Evolutionary conservation across 2,797 vertebrate species (phyloP), one percentile per base, ranked within the genome.

Genomic region (Pristis pectinata): DNA sequence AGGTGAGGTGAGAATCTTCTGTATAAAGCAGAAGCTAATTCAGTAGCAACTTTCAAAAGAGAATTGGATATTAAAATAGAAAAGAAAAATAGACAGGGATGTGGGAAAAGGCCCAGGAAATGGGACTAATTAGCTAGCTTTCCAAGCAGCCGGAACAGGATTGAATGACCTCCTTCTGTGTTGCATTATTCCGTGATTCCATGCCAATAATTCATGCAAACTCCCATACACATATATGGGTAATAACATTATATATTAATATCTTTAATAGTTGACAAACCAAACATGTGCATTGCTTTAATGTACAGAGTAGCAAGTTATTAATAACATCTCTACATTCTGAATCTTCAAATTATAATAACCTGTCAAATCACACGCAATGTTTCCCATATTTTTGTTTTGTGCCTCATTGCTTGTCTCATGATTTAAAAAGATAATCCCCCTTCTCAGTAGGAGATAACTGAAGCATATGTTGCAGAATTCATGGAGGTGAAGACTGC

Each of bases 401-500:
- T 94, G 67, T 94, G 92, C 70, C 92, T 76, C 92, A 76, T 94
- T 34, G 92, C 70, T 53, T 94, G 70, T 30, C 70, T 94, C 92
- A n/a, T 72, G 67, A 53, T 94, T 94, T 76, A 34, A n/a, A 94
- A 94, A 94, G 92, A 94, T 94, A 94, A 94, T 76, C 92, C 44
- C 41, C 41, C 70, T 53, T 94, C 92, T 76, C 92, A 94, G 92
- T 76, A 34, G 92, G 92, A 76, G 67, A 94, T 72, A 94, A 94
- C 92, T 49, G 92, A 76, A 94, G 67, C 92, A 94, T 94, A 94
- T 94, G 92, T 70, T 94, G 64, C 17, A 76, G 70, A 76, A 74
- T 76, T 74, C 44, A 94, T 56, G 27, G 92, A 94, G 92, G 41
- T 94, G 70, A 76, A 67, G 92, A 44, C 17, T 53, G 44, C 49